These are phyloP conservation scores for Hypothenemus hampei DNA, from an alignment of 1,140 invertebrate species.

Conservation along the genomic window DNA sequence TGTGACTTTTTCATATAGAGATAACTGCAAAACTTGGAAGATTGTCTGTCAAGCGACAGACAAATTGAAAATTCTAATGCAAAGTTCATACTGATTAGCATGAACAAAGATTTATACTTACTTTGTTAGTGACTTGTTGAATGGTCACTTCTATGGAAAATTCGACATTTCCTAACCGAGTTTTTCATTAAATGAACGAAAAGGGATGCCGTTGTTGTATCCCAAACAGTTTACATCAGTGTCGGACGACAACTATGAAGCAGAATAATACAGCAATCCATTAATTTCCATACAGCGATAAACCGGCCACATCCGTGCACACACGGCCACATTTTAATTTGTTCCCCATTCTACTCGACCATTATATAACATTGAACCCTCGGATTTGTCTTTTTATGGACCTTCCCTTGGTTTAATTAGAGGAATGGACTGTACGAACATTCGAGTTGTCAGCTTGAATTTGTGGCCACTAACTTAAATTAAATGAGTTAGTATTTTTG, in stretches of 20 bases:
- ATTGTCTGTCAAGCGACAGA: too few species aligned
- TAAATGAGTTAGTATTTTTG: slow-evolving; percentile 5
- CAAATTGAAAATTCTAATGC: too few species aligned
- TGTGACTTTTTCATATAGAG: too few species aligned
- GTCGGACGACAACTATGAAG: neutral
- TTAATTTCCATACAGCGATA: slow-evolving; percentile 23
- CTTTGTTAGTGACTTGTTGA: too few species aligned
- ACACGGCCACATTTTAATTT: slow-evolving; percentile 26
- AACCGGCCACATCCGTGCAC: slow-evolving; percentile 22
- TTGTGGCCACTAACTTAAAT: slow-evolving; percentile 13
- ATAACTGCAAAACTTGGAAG: too few species aligned
- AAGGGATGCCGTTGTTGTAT: too few species aligned
- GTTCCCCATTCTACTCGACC: slow-evolving; percentile 20
- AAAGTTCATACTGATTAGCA: too few species aligned
- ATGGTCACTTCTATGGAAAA: too few species aligned
- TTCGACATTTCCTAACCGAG: too few species aligned
- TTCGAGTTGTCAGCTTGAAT: slow-evolving; percentile 19
- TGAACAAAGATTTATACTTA: too few species aligned
- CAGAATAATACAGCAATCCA: slow-evolving; percentile 17
- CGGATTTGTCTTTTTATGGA: slow-evolving; percentile 29
- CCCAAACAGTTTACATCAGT: slow-evolving; percentile 10
- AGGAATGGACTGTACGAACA: slow-evolving; percentile 22
- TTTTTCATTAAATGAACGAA: too few species aligned
- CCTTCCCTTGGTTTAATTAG: slow-evolving; percentile 26
- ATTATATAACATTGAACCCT: slow-evolving; percentile 21